Conservation (phyloP, 2,797 vertebrate genomes). For the Hylomyscus alleni region DNA sequence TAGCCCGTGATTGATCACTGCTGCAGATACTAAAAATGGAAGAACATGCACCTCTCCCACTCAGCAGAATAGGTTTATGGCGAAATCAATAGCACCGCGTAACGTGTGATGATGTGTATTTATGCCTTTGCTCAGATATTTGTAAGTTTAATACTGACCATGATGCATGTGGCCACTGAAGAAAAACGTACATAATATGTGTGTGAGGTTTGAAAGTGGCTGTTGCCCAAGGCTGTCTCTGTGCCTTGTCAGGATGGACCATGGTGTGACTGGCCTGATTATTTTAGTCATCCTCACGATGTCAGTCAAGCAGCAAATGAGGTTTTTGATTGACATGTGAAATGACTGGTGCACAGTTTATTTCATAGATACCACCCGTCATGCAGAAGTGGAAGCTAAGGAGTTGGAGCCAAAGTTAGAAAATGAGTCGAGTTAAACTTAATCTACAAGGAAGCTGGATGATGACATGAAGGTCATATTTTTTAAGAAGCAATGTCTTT, state of each 20-base stretch:
- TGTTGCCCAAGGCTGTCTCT: slow-evolving; percentile 60
- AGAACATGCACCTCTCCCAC: slow-evolving; percentile 67
- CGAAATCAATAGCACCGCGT: slow-evolving; percentile 63
- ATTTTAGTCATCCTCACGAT: slow-evolving; percentile 54
- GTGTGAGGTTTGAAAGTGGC: slow-evolving; percentile 49
- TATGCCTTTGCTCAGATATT: slow-evolving; percentile 72
- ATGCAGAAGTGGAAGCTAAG: slow-evolving; percentile 48
- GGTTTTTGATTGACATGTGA: slow-evolving; percentile 58
- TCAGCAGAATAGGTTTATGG: slow-evolving; percentile 73
- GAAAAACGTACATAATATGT: slow-evolving; percentile 41
- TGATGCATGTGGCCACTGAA: slow-evolving; percentile 63
- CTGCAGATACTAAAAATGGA: slow-evolving; percentile 77
- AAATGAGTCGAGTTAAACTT: slow-evolving; percentile 65
- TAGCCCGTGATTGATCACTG: slow-evolving; percentile 75
- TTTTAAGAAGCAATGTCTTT: slow-evolving; percentile 54
- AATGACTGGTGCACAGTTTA: slow-evolving; percentile 37
- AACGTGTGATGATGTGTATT: slow-evolving; percentile 68
- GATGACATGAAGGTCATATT: slow-evolving; percentile 64
- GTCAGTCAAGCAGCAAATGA: slow-evolving; percentile 58
- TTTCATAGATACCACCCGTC: slow-evolving; percentile 41
- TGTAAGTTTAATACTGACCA: slow-evolving; percentile 68
- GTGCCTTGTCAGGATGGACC: slow-evolving; percentile 25
- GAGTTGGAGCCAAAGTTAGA: slow-evolving; percentile 57
- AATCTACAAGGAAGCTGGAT: slow-evolving; percentile 63
- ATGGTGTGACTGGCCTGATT: slow-evolving; percentile 22